Evolutionary conservation across 1,140 invertebrate genomes (phyloP).

Genomic region (Cephus cinctus): DNA sequence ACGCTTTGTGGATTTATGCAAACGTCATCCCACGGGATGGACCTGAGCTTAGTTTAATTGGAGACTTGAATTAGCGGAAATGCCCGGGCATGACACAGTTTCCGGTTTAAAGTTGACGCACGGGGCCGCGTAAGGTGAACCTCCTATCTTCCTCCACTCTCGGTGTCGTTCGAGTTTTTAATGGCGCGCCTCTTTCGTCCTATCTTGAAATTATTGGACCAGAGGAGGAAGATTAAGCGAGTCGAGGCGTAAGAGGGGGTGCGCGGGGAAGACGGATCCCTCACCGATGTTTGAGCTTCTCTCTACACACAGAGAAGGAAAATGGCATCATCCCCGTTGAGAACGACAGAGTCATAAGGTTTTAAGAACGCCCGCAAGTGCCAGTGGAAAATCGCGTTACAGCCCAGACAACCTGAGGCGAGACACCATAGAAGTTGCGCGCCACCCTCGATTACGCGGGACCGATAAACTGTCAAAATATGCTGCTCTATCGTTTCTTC

Average conservation of each 20-base stretch:
- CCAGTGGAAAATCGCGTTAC: not conserved
- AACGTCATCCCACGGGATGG: not conserved
- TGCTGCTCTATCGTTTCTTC: slow-evolving; percentile 41
- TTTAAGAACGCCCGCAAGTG: slow-evolving; percentile 23
- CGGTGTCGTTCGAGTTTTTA: slow-evolving; percentile 39
- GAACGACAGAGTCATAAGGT: too few relatives aligned
- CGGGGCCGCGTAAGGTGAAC: not conserved
- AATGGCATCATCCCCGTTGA: slow-evolving; percentile 26
- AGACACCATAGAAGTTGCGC: not conserved
- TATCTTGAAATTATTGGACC: slow-evolving; percentile 25
- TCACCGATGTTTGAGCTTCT: slow-evolving; percentile 22
- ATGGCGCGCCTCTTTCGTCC: slow-evolving; percentile 30
- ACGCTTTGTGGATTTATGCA: too few relatives aligned
- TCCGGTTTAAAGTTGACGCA: slow-evolving; percentile 17
- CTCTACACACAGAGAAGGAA: slow-evolving; percentile 23
- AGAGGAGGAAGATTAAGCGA: not conserved
- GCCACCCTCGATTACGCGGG: slow-evolving; percentile 17
- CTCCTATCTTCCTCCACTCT: too few relatives aligned
- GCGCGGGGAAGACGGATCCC: slow-evolving; percentile 6
- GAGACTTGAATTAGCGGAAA: slow-evolving; percentile 23
- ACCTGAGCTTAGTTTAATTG: slow-evolving; percentile 25
- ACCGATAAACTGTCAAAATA: slow-evolving; percentile 38
- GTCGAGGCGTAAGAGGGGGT: not conserved
- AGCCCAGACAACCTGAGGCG: not conserved
- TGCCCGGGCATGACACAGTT: slow-evolving; percentile 18